Percentiles rank a stretch among this genome's conserved stretches.
Conservation (phyloP, 1,140 invertebrate genomes). For the Neelides sp. region DNA sequence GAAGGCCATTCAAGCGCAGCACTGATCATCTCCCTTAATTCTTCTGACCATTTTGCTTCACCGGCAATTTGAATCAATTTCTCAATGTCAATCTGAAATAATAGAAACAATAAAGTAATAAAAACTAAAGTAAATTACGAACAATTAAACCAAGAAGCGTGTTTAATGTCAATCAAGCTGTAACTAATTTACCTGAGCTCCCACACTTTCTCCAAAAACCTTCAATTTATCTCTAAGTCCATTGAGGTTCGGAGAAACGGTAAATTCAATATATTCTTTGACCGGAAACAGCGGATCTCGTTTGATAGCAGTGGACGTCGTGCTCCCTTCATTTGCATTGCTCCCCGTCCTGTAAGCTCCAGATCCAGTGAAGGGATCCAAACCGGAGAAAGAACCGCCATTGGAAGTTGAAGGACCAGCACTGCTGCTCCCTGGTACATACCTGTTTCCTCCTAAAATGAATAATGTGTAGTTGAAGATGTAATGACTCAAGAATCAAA, state of each 20-base stretch:
- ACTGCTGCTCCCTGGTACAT: slow-evolving; percentile 36
- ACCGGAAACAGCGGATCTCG: slow-evolving; percentile 15
- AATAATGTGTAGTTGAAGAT: slow-evolving; percentile 15
- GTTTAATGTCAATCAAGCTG: no score
- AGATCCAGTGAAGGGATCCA: slow-evolving; percentile 38
- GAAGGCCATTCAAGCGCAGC: slow-evolving; percentile 62
- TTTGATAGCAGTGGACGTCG: background rate
- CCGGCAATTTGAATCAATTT: slow-evolving; percentile 48
- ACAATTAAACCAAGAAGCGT: no score
- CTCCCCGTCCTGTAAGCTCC: slow-evolving; percentile 33
- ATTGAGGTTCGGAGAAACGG: slow-evolving; percentile 22
- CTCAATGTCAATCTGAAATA: no score
- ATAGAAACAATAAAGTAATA: no score
- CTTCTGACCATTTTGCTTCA: slow-evolving; percentile 38
- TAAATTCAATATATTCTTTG: slow-evolving; percentile 20
- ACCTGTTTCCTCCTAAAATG: slow-evolving; percentile 40
- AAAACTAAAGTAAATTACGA: no score
- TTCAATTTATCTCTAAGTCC: slow-evolving; percentile 17
- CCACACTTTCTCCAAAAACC: slow-evolving; percentile 16
- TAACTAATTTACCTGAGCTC: background rate
- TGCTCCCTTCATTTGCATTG: background rate
- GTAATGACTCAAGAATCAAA: slow-evolving; percentile 14
- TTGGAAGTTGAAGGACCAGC: background rate
- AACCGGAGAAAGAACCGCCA: slow-evolving; percentile 7
- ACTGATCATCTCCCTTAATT: slow-evolving; percentile 47